A percentile compares a stretch with the other conserved stretches of the same genome.
phyloP scores from a whole-genome alignment of 2,113 vertebrate genomes.

The Argyrosomus japonicus region DNA sequence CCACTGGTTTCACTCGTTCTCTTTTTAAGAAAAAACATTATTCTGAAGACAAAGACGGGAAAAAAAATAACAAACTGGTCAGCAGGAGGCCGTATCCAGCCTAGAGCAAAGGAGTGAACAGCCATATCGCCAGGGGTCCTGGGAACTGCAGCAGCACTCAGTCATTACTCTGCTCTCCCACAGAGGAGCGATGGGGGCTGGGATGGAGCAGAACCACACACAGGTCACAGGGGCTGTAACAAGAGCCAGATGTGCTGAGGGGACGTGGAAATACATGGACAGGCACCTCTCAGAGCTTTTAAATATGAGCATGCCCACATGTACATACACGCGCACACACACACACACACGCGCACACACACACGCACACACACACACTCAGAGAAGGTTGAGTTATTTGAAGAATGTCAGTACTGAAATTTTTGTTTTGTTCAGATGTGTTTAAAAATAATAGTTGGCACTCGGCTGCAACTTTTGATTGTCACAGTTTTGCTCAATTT shows the following conservation, averaged over 20 bases:
- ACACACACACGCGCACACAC: background rate
- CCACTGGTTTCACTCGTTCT: slow-evolving; percentile 26
- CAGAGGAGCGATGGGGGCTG: slow-evolving; percentile 64
- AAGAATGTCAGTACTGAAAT: slow-evolving; percentile 58
- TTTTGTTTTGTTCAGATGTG: slow-evolving; percentile 15
- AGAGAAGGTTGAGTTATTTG: slow-evolving; percentile 53
- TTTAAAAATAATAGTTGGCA: background rate
- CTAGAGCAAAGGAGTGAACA: slow-evolving; percentile 63
- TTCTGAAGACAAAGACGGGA: slow-evolving; percentile 26
- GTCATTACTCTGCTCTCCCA: slow-evolving; percentile 72
- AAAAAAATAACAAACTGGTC: slow-evolving; percentile 53
- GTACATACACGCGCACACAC: background rate
- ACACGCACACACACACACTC: too few species aligned
- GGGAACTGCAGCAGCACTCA: slow-evolving; percentile 69
- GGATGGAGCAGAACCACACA: slow-evolving; percentile 71
- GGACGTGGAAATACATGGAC: slow-evolving; percentile 66
- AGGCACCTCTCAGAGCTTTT: slow-evolving; percentile 55
- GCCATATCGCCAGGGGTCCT: slow-evolving; percentile 62
- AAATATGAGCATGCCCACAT: slow-evolving; percentile 42
- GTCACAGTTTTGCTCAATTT: background rate
- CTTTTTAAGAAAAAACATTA: slow-evolving; percentile 21
- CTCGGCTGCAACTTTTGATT: background rate
- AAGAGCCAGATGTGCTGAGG: slow-evolving; percentile 83
- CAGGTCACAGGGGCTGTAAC: slow-evolving; percentile 79
- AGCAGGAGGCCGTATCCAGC: slow-evolving; percentile 59